Evolutionary conservation across 2,888 invertebrate species (phyloP), one percentile per base, ranked within the genome.

Genomic region (Rugalucina vietnamica): DNA sequence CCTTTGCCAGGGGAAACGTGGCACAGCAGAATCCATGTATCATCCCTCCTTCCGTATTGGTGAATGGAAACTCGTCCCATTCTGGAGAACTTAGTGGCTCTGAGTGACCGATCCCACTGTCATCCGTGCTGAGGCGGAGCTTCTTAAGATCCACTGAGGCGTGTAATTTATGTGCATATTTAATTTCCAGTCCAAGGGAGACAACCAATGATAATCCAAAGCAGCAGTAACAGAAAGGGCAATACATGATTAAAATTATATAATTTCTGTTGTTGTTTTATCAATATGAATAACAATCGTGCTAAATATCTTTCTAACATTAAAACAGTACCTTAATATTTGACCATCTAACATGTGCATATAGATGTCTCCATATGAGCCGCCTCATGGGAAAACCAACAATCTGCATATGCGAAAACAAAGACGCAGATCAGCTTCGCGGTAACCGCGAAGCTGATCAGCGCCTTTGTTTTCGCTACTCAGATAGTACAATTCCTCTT

Each of bases 131-230:
- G 50, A 93, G 91, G 72, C 93, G 90, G 34, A 94, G 91, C 88
- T 94, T 94, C 86, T 93, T 91, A 72, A 94, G 88, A 87, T 94
- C 94, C 94, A 94, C 94, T 94, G 88, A 73, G 69, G 74, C 34
- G 65, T 34, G 3, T 34, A 65, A 34, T 32, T 43, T 54, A 34
- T n/a, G 49, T 32, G 39, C 8, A 54, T 50, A 21, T 57, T 65
- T 43, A 70, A 72, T 32, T 3, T 8, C 21, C 29, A 4, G n/a
- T n/a, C n/a, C 14, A 32, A 21, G 4, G 36, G 36, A 79, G 32
- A 34, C 34, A 60, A n/a, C 43, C 36, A 72, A 72, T 57, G n/a
- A n/a, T 36, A 70, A 37, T 29, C 57, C 72, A 75, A 76, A 50
- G 87, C 87, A 87, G 87, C 87, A 85, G 34, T 79, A 80, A 84